These are phyloP conservation scores for Lagodon rhomboides DNA, from an alignment of 2,797 vertebrate species.

Conservation along the genomic window DNA sequence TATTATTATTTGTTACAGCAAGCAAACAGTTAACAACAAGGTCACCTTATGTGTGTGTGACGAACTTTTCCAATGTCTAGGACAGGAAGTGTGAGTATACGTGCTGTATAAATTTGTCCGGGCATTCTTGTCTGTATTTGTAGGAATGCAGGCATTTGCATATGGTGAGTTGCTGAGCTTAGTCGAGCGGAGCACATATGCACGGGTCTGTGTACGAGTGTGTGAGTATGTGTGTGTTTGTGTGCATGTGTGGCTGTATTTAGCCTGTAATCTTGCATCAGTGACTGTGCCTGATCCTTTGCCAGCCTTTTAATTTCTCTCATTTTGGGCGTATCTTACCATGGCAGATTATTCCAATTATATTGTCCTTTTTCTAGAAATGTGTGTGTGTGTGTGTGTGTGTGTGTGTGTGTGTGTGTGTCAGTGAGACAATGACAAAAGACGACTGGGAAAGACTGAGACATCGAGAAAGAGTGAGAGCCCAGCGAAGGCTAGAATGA, in stretches of 20 bases:
- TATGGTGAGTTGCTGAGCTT: constrained; percentile 49
- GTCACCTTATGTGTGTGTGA: constrained; percentile 53
- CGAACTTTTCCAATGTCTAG: constrained; percentile 52
- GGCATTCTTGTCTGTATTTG: constrained; percentile 37
- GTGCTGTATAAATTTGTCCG: neutral
- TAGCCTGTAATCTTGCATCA: constrained; percentile 75
- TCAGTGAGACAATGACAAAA: constrained; percentile 61
- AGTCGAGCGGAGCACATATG: constrained; percentile 38
- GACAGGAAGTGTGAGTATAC: constrained; percentile 24
- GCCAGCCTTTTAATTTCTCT: constrained; percentile 74
- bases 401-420: constrained; percentile 15
- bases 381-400: constrained; percentile 22
- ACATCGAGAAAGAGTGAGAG: constrained; percentile 61
- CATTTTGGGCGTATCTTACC: constrained; percentile 70
- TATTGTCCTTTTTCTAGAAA: constrained; percentile 65
- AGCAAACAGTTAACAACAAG: constrained; percentile 63
- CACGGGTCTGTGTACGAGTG: constrained; percentile 12
- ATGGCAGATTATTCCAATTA: constrained; percentile 74
- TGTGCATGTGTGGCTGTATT: constrained; percentile 55
- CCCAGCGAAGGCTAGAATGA: constrained; percentile 67
- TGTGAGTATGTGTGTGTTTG: constrained; percentile 22
- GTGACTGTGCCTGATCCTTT: constrained; percentile 65
- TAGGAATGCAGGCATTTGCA: constrained; percentile 44
- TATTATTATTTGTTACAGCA: constrained; percentile 31
- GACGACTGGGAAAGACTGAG: constrained; percentile 66